Percentiles rank a stretch among this genome's conserved stretches.
phyloP scores from a whole-genome alignment of 2,888 invertebrate genomes.

The Tetramorium bicarinatum region DNA sequence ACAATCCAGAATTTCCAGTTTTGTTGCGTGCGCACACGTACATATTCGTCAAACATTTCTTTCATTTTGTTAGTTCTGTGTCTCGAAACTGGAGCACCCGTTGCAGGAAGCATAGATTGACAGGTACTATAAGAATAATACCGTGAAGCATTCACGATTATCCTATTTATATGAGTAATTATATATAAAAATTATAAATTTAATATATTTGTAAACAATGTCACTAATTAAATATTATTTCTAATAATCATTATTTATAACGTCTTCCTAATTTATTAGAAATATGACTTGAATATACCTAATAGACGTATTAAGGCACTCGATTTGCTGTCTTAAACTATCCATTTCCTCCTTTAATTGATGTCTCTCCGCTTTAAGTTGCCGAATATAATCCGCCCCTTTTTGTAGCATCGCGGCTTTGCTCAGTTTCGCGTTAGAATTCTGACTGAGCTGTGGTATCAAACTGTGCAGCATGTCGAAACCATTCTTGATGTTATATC shows the following conservation, averaged over 20 bases:
- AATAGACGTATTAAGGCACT: constrained; percentile 95
- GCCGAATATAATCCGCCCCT: constrained; percentile 97
- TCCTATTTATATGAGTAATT: neutral
- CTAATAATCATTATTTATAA: constrained; percentile 8
- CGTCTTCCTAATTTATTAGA: neutral
- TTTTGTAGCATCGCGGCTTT: constrained; percentile 99
- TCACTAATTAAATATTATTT: neutral
- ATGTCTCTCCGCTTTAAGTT: constrained; percentile 94
- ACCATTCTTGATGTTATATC: constrained; percentile 98
- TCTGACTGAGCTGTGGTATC: constrained; percentile 96
- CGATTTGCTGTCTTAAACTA: constrained; percentile 94
- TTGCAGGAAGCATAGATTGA: constrained; percentile 97
- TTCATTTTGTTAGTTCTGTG: constrained; percentile 96
- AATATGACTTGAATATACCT: constrained; percentile 88
- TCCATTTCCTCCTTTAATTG: constrained; percentile 97
- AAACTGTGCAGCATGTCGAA: constrained; percentile 97
- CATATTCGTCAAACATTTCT: constrained; percentile 97
- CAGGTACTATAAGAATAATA: constrained; percentile 90
- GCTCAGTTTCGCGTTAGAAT: constrained; percentile 96
- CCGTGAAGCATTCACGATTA: constrained; percentile 12
- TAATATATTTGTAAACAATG: neutral
- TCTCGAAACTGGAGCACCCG: constrained; percentile 97
- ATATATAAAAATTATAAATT: neutral
- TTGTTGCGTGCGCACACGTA: constrained; percentile 93
- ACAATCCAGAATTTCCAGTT: constrained; percentile 99